Base-by-base conservation (phyloP, 2,113 vertebrate species). In the Struthio camelus region DNA sequence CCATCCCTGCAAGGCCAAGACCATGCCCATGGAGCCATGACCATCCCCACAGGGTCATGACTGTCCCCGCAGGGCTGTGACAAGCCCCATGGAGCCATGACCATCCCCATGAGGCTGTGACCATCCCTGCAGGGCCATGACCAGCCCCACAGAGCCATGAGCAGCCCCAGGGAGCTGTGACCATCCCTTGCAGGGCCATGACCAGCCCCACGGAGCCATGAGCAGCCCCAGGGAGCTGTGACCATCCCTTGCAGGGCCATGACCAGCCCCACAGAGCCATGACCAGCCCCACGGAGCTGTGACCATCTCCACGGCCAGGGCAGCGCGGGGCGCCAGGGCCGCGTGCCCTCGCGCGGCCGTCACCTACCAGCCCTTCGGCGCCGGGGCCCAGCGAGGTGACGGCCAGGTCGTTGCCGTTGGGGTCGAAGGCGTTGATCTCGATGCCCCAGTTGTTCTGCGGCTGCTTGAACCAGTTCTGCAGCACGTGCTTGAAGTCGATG, bases 391-490 rank as follows among this genome's bases (percentile, higher is more conserved):
- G 98, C 17, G 99, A 99, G 86, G 99, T 99, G 97, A 99, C 99
- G 1, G 99, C 99, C 98, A 99, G 94, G 97, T 99, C 99, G 92
- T 99, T 99, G 97, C 99, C 99, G 82, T 98, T 99, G 97, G 99
- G 99, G 61, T 99, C 99, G 85, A 99, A 99, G 97, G 99, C 99
- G 93, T 99, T 99, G 99, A 99, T 99, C 98, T 99, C 99, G 88
- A 99, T 99, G 84, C 99, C 99, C 99, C 99, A 99, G 96, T 99
- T 99, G 98, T 99, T 99, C 96, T 99, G 99, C 2, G 99, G 99
- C 97, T 99, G 99, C 97, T 99, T 99, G 98, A 99, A 99, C 99
- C 99, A 99, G 98, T 99, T 99, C 98, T 99, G 99, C 97, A 99
- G 98, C 75, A 99, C 99, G 79, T 99, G 99, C 97, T 99, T 99